Conservation (phyloP, 2,888 invertebrate genomes). For the Eilema sororculum region DNA sequence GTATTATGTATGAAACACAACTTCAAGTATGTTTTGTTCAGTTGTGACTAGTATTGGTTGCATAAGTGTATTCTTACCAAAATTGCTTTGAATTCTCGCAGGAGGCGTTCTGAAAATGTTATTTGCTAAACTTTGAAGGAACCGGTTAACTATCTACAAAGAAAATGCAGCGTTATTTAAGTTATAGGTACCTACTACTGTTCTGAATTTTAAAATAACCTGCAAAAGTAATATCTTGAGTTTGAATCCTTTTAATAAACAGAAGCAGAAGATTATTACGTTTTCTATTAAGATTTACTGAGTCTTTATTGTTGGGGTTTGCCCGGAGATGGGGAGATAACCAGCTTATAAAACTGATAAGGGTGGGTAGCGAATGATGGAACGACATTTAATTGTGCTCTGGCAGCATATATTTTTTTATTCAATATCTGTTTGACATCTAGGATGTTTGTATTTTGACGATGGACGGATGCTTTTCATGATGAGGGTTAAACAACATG, state of each 20-base stretch:
- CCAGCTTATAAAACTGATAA: slow-evolving; percentile 24
- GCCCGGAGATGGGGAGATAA: slow-evolving; percentile 17
- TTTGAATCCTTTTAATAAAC: slow-evolving; percentile 41
- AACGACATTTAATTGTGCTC: slow-evolving; percentile 5
- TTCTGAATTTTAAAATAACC: slow-evolving; percentile 34
- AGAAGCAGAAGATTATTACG: slow-evolving; percentile 22
- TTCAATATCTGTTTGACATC: background rate
- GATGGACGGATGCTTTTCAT: background rate
- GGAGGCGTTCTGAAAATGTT: slow-evolving; percentile 7
- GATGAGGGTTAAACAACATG: background rate
- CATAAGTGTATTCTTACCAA: slow-evolving; percentile 5
- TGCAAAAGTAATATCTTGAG: slow-evolving; percentile 41
- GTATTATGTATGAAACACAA: too few species aligned
- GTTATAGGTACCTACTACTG: slow-evolving; percentile 29
- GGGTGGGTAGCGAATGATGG: slow-evolving; percentile 16
- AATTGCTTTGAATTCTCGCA: slow-evolving; percentile 2
- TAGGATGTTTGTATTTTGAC: background rate
- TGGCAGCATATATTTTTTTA: background rate
- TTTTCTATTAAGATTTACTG: slow-evolving; percentile 25
- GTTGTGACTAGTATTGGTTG: slow-evolving; percentile 16
- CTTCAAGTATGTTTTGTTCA: slow-evolving; percentile 18
- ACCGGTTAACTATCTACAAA: slow-evolving; percentile 16
- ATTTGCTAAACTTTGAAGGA: slow-evolving; percentile 18
- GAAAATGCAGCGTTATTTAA: slow-evolving; percentile 6
- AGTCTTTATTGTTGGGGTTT: slow-evolving; percentile 26